Evolutionary conservation across 2,113 vertebrate species (phyloP).

Genomic region (Labeo rohita): DNA sequence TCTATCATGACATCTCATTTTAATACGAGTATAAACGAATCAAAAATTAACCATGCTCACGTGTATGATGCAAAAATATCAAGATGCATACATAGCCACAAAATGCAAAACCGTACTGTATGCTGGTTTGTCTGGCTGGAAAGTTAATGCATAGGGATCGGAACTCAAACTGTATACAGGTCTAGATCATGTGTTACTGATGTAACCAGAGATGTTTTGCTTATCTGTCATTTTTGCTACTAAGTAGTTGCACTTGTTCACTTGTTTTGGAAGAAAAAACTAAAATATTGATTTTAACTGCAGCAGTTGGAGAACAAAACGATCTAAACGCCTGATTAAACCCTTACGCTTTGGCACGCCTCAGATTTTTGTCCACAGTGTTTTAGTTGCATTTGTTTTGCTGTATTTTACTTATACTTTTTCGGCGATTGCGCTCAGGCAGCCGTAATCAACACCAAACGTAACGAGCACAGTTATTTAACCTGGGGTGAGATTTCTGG

Average conservation of each 20-base stretch:
- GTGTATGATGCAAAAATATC: slow-evolving; percentile 15
- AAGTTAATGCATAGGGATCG: neutral
- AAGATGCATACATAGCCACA: slow-evolving; percentile 8
- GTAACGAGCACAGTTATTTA: neutral
- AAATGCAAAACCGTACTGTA: slow-evolving; percentile 9
- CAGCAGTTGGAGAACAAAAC: neutral
- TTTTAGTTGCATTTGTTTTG: slow-evolving; percentile 2
- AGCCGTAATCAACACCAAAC: neutral
- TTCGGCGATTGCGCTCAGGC: neutral
- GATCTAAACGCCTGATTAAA: neutral
- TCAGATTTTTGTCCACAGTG: neutral
- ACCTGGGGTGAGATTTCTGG: neutral
- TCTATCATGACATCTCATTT: slow-evolving; percentile 2
- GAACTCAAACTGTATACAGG: neutral
- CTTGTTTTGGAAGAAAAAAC: neutral
- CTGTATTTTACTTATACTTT: neutral
- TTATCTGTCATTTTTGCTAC: neutral
- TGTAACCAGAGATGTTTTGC: neutral
- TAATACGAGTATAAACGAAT: slow-evolving; percentile 13
- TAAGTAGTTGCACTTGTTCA: neutral
- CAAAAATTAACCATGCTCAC: slow-evolving; percentile 20
- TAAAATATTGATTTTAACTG: neutral
- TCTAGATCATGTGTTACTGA: neutral
- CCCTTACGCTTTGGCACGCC: neutral
- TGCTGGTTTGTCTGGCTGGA: neutral